Base-by-base conservation (phyloP, 2,113 vertebrate genomes). In the Acinonyx jubatus region DNA sequence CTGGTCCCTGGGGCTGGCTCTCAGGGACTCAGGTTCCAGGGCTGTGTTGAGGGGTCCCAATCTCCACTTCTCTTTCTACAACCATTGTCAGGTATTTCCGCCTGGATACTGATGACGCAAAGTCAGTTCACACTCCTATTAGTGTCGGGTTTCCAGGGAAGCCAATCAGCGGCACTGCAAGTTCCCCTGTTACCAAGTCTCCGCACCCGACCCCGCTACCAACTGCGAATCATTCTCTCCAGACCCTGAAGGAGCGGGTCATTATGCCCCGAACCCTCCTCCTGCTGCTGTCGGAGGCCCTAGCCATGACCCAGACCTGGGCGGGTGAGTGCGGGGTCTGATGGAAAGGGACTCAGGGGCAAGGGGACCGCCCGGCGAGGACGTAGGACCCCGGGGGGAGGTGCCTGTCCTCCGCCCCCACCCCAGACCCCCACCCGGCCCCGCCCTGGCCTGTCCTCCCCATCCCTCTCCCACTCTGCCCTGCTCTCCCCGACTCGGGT, bases 241-340 rank as follows among this genome's bases (percentile, higher is more conserved):
- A 16, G 33, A 38, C 3, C 6, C 14, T 5, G n/a, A 8, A 6
- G 1, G 3, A 18, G 25, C 1, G 0, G 7, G 7, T 2, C n/a
- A 3, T 45, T 81, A 3, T 1, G 0, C 4, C 3, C 1, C 3
- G 5, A 18, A 0, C 13, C 0, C 3, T 71, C 52, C 76, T 89
- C 16, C 61, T 36, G 25, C 50, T 91, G 71, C 36, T 79, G 48
- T 85, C 1, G 19, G 36, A 6, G 18, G 5, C 5, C 29, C 68
- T 78, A 61, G 13, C 7, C 18, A 19, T 83, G 19, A 25, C 12
- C 0, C 0, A 50, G 81, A 14, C 55, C 36, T 1, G 23, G 61
- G 91, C 31, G 0, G 48, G 96, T 93, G 84, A 85, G 76, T 79
- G 71, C 48, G 52, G 38, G 10, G 2, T 31, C 14, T 23, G 57